Evolutionary conservation across 2,113 vertebrate species (phyloP).

Genomic region (Acrocephalus arundinaceus): DNA sequence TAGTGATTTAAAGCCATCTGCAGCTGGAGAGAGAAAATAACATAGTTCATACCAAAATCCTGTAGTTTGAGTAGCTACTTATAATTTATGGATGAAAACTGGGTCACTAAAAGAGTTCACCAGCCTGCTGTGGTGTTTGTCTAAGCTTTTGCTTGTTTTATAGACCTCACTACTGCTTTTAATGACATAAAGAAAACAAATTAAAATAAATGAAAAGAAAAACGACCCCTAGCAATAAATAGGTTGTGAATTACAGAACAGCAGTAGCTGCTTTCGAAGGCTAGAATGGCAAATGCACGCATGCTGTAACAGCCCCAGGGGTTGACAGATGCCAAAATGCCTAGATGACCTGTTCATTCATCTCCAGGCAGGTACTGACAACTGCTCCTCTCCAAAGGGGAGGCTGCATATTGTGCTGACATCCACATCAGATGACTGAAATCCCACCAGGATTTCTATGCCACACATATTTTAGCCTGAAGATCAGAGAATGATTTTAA

Average conservation of each 20-base stretch:
- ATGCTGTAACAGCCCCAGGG: neutral
- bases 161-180: neutral
- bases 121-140: neutral
- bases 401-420: neutral
- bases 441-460: neutral
- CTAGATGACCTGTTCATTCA: neutral
- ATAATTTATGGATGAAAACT: neutral
- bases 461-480: neutral
- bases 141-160: neutral
- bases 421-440: neutral
- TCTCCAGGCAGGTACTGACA: neutral
- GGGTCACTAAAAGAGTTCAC: neutral
- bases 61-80: neutral
- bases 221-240: neutral
- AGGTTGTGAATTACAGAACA: neutral
- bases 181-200: neutral
- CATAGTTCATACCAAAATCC: neutral
- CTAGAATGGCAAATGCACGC: neutral
- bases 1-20: neutral
- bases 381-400: neutral
- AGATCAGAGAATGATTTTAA: neutral
- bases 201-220: neutral
- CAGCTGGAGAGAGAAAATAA: neutral
- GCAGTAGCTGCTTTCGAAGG: neutral
- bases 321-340: neutral